Percentiles rank a stretch among this genome's conserved stretches.
Evolutionary conservation across 2,113 vertebrate species (phyloP).

Genomic region (Sylvietta virens): DNA sequence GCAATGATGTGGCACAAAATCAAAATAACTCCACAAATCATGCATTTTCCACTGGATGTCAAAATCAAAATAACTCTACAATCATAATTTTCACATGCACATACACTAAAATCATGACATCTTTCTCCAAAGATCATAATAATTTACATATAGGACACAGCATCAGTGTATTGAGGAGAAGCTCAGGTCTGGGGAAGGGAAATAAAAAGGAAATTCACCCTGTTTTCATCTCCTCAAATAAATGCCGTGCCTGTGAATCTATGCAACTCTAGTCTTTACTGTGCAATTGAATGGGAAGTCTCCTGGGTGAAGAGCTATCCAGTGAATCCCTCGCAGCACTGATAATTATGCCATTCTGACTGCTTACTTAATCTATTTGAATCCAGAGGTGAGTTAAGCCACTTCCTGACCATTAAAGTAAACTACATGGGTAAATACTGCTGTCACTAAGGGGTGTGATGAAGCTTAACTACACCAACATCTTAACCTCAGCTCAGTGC

Average conservation of each 20-base stretch:
- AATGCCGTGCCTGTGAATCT: background rate
- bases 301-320: slow-evolving; percentile 55
- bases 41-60: slow-evolving; percentile 44
- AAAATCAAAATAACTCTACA: slow-evolving; percentile 55
- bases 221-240: background rate
- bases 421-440: slow-evolving; percentile 76
- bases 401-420: slow-evolving; percentile 76
- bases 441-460: slow-evolving; percentile 70
- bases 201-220: background rate
- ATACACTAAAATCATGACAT: background rate
- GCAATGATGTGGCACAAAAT: slow-evolving; percentile 63
- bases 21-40: slow-evolving; percentile 63
- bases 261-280: background rate
- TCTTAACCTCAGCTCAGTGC: slow-evolving; percentile 66
- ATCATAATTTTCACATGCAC: slow-evolving; percentile 19
- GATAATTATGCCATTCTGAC: slow-evolving; percentile 68
- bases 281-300: slow-evolving; percentile 51
- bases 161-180: background rate
- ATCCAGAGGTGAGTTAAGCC: slow-evolving; percentile 75
- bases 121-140: background rate
- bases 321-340: slow-evolving; percentile 52
- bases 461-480: slow-evolving; percentile 69
- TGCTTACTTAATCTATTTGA: slow-evolving; percentile 75
- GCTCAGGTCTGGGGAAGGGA: background rate
- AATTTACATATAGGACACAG: background rate